phyloP scores from a whole-genome alignment of 2,797 vertebrate genomes.

The Picus viridis region DNA sequence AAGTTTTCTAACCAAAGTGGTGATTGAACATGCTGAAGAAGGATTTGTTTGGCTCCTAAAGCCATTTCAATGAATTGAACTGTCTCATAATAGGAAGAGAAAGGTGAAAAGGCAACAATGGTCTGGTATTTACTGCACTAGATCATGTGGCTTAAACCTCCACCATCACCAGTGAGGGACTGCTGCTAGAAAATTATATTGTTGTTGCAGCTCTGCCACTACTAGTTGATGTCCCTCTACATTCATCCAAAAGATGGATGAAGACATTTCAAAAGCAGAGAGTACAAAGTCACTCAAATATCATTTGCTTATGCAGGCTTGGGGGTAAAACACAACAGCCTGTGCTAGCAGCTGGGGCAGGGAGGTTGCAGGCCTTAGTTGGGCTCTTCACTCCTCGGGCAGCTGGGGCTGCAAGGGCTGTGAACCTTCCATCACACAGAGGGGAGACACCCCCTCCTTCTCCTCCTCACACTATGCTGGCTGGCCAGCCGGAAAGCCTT shows the following conservation, averaged over 20 bases:
- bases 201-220: neutral
- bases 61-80: conserved; percentile 34
- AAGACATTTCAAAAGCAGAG: neutral
- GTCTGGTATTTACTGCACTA: neutral
- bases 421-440: fast-evolving
- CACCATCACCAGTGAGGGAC: neutral
- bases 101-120: neutral
- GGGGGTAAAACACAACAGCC: neutral
- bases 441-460: too few species aligned
- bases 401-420: neutral
- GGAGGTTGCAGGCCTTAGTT: neutral
- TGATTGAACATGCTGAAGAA: conserved; percentile 42
- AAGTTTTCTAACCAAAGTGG: conserved; percentile 43
- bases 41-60: conserved; percentile 64
- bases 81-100: neutral
- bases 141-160: neutral
- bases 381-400: neutral
- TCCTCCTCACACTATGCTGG: fast-evolving
- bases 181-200: neutral
- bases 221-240: neutral
- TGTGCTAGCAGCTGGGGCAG: fast-evolving
- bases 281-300: neutral
- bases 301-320: neutral
- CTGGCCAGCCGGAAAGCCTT: neutral
- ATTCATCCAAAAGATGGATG: neutral